Percentiles rank a stretch among this genome's conserved stretches.
Evolutionary conservation across 2,797 vertebrate genomes (phyloP).

Genomic region (Chaenodraco wilsoni): DNA sequence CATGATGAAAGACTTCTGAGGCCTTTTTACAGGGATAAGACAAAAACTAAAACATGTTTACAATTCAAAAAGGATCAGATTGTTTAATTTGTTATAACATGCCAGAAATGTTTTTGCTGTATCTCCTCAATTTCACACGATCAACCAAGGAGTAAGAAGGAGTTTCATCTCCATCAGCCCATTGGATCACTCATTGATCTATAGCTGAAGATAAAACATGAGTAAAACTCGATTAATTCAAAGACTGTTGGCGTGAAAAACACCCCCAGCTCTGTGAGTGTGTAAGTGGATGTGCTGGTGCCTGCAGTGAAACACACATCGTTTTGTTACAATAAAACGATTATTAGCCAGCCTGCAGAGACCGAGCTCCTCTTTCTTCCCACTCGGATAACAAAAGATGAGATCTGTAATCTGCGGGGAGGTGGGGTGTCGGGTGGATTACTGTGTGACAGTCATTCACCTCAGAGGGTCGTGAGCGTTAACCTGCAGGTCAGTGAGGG

Average conservation of each 20-base stretch:
- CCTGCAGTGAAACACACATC: conserved; percentile 14
- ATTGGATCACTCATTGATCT: not conserved
- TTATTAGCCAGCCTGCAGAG: conserved; percentile 33
- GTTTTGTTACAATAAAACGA: conserved; percentile 33
- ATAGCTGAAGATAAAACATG: not conserved
- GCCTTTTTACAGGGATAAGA: too few species aligned
- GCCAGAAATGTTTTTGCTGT: conserved; percentile 1
- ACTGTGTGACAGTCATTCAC: not conserved
- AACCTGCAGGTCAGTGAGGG: conserved; percentile 14
- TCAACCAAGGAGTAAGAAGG: not conserved
- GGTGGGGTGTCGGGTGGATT: conserved; percentile 23
- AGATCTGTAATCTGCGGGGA: conserved; percentile 18
- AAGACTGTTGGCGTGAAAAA: not conserved
- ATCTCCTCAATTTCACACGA: not conserved
- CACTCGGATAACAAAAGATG: conserved; percentile 43
- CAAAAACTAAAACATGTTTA: too few species aligned
- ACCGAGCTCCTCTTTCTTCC: conserved; percentile 41
- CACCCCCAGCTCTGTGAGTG: accelerated
- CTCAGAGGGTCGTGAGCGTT: not conserved
- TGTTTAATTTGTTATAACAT: not conserved
- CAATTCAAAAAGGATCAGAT: too few species aligned
- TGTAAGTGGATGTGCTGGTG: not conserved
- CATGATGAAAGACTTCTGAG: not conserved
- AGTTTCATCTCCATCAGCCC: not conserved
- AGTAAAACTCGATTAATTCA: not conserved